Base-by-base conservation (phyloP, 2,797 vertebrate genomes). In the Platyrinchus mystaceus region DNA sequence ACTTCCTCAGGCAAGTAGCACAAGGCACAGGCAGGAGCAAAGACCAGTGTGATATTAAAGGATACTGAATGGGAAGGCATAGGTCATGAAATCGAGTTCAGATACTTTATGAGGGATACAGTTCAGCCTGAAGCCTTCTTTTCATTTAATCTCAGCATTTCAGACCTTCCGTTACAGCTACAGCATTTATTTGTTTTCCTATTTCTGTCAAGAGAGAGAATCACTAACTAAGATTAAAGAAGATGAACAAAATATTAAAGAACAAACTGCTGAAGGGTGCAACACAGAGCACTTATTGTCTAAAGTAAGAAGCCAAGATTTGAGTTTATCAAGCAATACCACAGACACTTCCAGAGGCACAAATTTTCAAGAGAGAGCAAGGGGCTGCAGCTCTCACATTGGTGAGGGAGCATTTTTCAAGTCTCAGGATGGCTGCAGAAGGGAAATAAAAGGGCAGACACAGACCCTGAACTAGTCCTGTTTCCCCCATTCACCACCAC, bases 131-230 rank as follows among this genome's bases (percentile, higher is more conserved):
- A 87, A 96, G 92, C 76, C 58, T 87, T 24, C 41, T 95, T 91
- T 96, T 95, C 87, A 89, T 96, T 95, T 88, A 86, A 94, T 78
- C 86, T 91, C 50, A 85, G 70, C 91, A 73, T 93, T 89, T 96
- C 60, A 88, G 67, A 77, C 64, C 49, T 70, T 93, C 79, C 5
- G 2, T 47, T 63, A 84, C 58, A 92, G 53, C 73, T 80, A 68
- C 24, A 59, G 43, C 69, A 74, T 93, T 97, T 96, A 82, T 95
- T 93, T 97, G 84, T 95, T 97, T 96, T 81, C 87, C 67, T 87
- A 16, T 90, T 96, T 77, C 83, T 79, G 21, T 75, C 4, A 12
- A 83, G 55, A 93, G 41, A 71, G n/a, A 87, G 70, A 87, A 90
- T 41, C 73, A 59, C 79, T 92, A 77, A 80, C 73, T 90, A 84